phyloP scores from a whole-genome alignment of 2,888 invertebrate species.

The Noctua janthe region DNA sequence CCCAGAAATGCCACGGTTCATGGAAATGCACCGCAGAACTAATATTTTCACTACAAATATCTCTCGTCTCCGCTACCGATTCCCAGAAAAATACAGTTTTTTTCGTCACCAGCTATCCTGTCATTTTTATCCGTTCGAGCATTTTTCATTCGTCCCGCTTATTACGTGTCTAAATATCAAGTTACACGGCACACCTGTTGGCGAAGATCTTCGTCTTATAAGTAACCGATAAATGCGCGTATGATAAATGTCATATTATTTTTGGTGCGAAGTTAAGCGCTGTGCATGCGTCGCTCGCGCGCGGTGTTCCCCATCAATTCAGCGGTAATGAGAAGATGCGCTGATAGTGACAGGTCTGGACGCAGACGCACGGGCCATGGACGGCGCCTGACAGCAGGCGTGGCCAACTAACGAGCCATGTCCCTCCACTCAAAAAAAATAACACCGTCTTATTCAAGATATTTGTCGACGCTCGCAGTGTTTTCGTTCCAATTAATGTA shows the following conservation, averaged over 20 bases:
- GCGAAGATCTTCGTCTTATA: constrained; percentile 58
- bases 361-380: constrained; percentile 34
- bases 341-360: constrained; percentile 75
- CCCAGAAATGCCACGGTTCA: constrained; percentile 78
- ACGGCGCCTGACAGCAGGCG: constrained; percentile 72
- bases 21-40: constrained; percentile 81
- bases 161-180: constrained; percentile 75
- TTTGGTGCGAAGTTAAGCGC: constrained; percentile 67
- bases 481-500: constrained; percentile 85
- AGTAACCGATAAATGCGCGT: constrained; percentile 54
- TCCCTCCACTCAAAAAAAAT: constrained; percentile 66
- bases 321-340: constrained; percentile 79
- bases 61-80: constrained; percentile 82
- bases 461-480: constrained; percentile 76
- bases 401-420: constrained; percentile 78
- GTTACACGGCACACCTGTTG: constrained; percentile 80
- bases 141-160: constrained; percentile 75
- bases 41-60: constrained; percentile 88
- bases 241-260: constrained; percentile 69
- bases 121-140: constrained; percentile 77
- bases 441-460: constrained; percentile 75
- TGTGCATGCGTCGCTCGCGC: constrained; percentile 56
- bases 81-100: constrained; percentile 80
- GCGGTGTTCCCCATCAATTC: constrained; percentile 78
- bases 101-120: constrained; percentile 74